Evolutionary conservation across 1,140 invertebrate species (phyloP).

Genomic region (Battus philenor): DNA sequence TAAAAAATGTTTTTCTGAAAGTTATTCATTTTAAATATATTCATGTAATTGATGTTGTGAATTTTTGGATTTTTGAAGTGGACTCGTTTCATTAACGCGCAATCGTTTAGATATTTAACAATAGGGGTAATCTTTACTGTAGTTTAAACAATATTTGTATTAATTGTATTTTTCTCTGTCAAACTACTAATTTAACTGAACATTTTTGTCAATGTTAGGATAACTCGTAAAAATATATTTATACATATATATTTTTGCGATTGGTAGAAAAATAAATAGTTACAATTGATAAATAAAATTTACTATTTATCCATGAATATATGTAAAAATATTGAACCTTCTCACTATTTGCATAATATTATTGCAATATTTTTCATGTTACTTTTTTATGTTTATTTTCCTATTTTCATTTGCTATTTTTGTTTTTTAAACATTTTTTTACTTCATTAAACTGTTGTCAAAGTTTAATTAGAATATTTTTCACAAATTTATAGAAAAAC

Average conservation of each 20-base stretch:
- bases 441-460: neutral
- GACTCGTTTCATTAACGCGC: neutral
- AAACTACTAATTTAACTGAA: no score
- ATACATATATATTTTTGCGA: constrained; percentile 7
- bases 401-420: neutral
- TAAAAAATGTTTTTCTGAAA: neutral
- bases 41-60: no score
- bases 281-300: neutral
- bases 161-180: neutral
- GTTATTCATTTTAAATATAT: neutral
- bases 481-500: neutral
- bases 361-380: neutral
- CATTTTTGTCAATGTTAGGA: no score
- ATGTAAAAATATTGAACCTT: constrained; percentile 3
- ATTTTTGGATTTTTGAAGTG: neutral
- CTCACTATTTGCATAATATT: neutral
- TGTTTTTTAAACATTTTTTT: neutral
- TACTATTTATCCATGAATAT: neutral
- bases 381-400: neutral
- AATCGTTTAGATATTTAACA: neutral
- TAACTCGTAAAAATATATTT: neutral
- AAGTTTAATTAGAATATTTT: neutral
- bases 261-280: neutral
- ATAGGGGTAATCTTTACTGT: neutral
- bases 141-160: neutral